phyloP scores from a whole-genome alignment of 2,888 invertebrate species.

The Phyto melanocephala region DNA sequence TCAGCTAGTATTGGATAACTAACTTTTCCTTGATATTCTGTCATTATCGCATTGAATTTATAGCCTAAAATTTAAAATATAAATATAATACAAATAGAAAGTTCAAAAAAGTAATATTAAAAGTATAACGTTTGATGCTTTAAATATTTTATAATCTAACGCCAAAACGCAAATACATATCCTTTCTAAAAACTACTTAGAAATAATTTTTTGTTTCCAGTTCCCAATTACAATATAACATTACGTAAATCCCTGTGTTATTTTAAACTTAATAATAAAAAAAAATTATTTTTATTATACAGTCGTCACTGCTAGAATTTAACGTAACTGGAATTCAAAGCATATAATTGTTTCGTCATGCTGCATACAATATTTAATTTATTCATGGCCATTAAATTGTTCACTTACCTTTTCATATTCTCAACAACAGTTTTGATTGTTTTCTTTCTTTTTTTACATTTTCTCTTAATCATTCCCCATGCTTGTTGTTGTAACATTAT shows the following conservation, averaged over 20 bases:
- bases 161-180: neutral
- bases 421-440: neutral
- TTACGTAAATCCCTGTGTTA: neutral
- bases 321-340: neutral
- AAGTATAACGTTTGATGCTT: too few species aligned
- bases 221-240: neutral
- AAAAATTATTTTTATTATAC: too few species aligned
- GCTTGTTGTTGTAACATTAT: neutral
- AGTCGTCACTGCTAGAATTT: neutral
- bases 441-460: neutral
- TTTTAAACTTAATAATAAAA: too few species aligned
- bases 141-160: neutral
- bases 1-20: too few species aligned
- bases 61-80: too few species aligned
- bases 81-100: too few species aligned
- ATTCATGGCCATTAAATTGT: constrained; percentile 53
- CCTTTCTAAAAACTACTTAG: neutral
- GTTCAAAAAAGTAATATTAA: too few species aligned
- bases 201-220: neutral
- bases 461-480: neutral
- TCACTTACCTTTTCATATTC: constrained; percentile 45
- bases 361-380: constrained; percentile 27
- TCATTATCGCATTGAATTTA: too few species aligned
- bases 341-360: neutral
- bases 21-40: too few species aligned